Percentiles rank a stretch among this genome's conserved stretches.
phyloP scores from a whole-genome alignment of 2,888 invertebrate species.

The Cerastis rubricosa region DNA sequence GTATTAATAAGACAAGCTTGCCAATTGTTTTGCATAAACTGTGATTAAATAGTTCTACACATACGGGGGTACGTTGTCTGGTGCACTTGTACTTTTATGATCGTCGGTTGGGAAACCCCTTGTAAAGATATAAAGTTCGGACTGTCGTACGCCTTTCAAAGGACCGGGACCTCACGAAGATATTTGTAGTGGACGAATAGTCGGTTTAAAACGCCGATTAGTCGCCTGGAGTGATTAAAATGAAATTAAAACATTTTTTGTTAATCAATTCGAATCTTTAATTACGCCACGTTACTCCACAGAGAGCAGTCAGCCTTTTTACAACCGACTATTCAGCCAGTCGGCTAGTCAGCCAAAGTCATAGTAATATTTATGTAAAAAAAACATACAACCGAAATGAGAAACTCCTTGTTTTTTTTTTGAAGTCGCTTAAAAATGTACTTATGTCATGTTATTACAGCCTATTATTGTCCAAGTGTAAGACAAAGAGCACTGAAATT shows the following conservation, averaged over 20 bases:
- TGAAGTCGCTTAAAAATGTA: no score
- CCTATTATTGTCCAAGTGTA: neutral
- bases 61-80: neutral
- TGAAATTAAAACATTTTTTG: neutral
- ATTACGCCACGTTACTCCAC: no score
- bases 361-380: no score
- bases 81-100: neutral
- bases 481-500: neutral
- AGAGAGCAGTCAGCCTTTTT: no score
- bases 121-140: neutral
- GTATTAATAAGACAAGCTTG: constrained; percentile 26
- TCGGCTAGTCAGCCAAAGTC: no score
- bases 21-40: neutral
- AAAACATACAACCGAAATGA: no score
- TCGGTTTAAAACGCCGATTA: no score
- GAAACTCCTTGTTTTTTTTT: no score
- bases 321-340: no score
- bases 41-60: neutral
- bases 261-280: neutral
- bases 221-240: no score
- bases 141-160: neutral
- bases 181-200: neutral
- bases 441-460: neutral
- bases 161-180: neutral
- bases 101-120: neutral